Evolutionary conservation across 2,888 invertebrate species (phyloP).

Genomic region (Tethea ocularis): DNA sequence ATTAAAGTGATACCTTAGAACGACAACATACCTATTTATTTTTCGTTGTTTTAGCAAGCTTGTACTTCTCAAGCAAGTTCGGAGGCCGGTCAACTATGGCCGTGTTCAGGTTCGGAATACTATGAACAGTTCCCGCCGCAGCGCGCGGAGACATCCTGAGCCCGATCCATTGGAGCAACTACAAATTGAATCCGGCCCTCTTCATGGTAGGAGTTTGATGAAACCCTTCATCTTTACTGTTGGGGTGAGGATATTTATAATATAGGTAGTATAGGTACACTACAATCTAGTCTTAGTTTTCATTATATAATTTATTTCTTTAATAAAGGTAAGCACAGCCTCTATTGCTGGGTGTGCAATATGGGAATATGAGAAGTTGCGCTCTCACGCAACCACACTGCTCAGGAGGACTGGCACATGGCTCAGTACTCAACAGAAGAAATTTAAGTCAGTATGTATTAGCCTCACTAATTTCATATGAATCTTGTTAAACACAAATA

Average conservation of each 20-base stretch:
- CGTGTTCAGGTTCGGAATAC: constrained; percentile 60
- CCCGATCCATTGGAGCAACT: constrained; percentile 71
- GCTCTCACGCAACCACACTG: constrained; percentile 81
- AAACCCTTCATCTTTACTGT: constrained; percentile 87
- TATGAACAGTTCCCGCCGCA: constrained; percentile 62
- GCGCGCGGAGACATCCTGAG: constrained; percentile 47
- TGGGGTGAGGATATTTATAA: constrained; percentile 75
- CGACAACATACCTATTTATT: constrained; percentile 13
- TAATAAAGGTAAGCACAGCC: constrained; percentile 85
- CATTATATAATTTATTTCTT: not conserved
- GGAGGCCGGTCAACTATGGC: constrained; percentile 35
- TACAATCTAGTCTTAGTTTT: not conserved
- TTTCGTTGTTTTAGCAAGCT: constrained; percentile 44
- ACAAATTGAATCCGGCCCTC: constrained; percentile 67
- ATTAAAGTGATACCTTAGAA: not conserved
- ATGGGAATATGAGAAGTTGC: constrained; percentile 92
- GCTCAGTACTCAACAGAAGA: constrained; percentile 75
- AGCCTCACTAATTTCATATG: constrained; percentile 22
- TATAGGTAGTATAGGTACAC: not conserved
- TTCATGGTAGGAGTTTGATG: constrained; percentile 73
- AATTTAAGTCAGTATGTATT: constrained; percentile 55
- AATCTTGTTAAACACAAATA: no score
- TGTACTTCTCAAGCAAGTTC: constrained; percentile 42
- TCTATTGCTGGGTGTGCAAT: constrained; percentile 91
- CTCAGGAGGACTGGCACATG: constrained; percentile 80